Base-by-base conservation (phyloP, 64 coral and sea anemone species). In the Pocillopora verrucosa region DNA sequence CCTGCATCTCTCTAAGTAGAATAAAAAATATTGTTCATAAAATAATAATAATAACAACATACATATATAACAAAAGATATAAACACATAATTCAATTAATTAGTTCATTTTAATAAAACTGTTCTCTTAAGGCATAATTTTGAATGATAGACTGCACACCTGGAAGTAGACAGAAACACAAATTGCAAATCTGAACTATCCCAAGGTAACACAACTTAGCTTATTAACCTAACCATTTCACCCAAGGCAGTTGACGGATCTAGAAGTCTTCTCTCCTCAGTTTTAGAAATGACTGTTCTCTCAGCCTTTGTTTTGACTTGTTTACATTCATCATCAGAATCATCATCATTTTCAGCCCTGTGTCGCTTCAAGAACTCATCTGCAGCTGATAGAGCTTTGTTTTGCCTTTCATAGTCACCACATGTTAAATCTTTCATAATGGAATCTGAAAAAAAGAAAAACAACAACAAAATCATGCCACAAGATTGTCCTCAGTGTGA, bases 391-490 rank as follows among this genome's bases (percentile, higher is more conserved):
- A 90, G 84, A 12, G 92, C 92, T 79, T 86, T 77, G 85, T 86
- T 94, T 90, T 94, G 92, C 22, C 70, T 94, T 59, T 94, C 92
- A 30, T 75, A 56, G 62, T 94, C 88, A 57, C 72, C 64, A 34
- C 80, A 90, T 61, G 92, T 90, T 81, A 94, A 75, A 72, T 77
- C 88, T 87, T 94, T 94, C 79, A 94, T 94, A 37, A 94, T 94
- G 34, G 88, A 90, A 41, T 94, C 92, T 94, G 35, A 13, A 94
- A 78, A 26, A 13, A 72, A 5, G 75, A 20, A 3, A 86, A 85
- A 4, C 7, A 51, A 3, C 3, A 51, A 51, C 41, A 4, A 30
- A 30, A 30, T 51, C 41, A 51, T 51, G 41, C 41, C 0, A 51
- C 41, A 30, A 30, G 0, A 30, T 30, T 30, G 30, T 30, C 30